Conservation (phyloP, 2,888 invertebrate genomes). For the Arctia plantaginis region DNA sequence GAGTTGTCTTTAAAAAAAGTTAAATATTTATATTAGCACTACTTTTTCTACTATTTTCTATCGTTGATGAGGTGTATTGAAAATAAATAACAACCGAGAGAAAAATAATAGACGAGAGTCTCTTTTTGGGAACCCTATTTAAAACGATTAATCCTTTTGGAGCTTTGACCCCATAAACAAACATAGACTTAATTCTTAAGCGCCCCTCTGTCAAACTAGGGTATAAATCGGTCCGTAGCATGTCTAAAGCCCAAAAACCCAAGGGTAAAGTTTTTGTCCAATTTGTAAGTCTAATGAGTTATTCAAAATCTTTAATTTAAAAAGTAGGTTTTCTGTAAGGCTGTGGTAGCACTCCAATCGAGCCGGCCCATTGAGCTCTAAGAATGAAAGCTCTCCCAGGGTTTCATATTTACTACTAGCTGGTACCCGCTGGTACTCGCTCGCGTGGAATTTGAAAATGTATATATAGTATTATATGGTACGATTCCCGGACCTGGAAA, state of each 20-base stretch:
- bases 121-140: neutral
- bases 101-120: neutral
- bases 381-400: no score
- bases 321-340: no score
- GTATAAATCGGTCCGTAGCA: neutral
- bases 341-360: no score
- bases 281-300: neutral
- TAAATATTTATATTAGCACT: neutral
- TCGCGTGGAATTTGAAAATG: no score
- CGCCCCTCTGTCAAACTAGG: neutral
- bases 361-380: no score
- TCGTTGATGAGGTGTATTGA: neutral
- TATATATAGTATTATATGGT: no score
- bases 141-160: constrained; percentile 1
- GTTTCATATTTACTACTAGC: no score
- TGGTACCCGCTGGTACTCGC: no score
- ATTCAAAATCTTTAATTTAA: neutral
- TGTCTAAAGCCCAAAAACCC: neutral
- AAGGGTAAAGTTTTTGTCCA: neutral
- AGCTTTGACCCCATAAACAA: constrained; percentile 14
- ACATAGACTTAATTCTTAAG: constrained; percentile 17
- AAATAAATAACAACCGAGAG: neutral
- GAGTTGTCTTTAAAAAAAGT: no score
- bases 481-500: no score
- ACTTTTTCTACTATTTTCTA: neutral